Evolutionary conservation across 2,888 invertebrate genomes (phyloP), one percentile per base, ranked within the genome.

Genomic region (Eledone cirrhosa): DNA sequence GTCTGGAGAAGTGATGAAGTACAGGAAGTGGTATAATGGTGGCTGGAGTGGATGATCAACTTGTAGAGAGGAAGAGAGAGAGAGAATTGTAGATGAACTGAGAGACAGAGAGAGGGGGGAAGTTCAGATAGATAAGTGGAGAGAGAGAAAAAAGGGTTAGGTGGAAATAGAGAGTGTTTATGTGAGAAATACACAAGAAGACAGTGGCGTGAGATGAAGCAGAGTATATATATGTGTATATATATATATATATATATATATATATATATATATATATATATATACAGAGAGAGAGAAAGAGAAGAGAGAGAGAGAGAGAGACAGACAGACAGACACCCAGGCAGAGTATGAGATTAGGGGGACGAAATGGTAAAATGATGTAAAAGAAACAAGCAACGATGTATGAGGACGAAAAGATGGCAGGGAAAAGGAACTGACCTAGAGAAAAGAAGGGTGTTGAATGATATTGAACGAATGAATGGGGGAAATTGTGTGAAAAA

Each of bases 201-300:
- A 41, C 5, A 41, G 11, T 41, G 41, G 41, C 5, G 41, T 8
- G 11, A 41, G 41, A 41, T 41, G 41, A 41, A 41, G 41, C 41
- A 41, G 41, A 1, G 5, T 41, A 11, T 8, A 41, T 41, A 22
- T 63, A 22, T 22, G 27, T 59, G n/a, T 59, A 59, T 59, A 59
- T 59, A 59, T 59, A 59, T 59, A 59, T 59, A 59, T 59, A 59
- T 59, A 59, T 59, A 59, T 59, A 59, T 59, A 59, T 59, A 59
- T 59, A 59, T 59, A 59, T 59, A 59, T 59, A 59, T 59, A 59
- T 59, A 59, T 59, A 59, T 59, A n/a, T 2, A 2, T 3, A 19
- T 11, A 4, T 24, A 4, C 13, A 14, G n/a, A 1, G 27, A n/a
- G n/a, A 13, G 13, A 16, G 22, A 65, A 7, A 65, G 14, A 22